Conservation (phyloP, 2,888 invertebrate species). For the Odontocolon sp. region DNA sequence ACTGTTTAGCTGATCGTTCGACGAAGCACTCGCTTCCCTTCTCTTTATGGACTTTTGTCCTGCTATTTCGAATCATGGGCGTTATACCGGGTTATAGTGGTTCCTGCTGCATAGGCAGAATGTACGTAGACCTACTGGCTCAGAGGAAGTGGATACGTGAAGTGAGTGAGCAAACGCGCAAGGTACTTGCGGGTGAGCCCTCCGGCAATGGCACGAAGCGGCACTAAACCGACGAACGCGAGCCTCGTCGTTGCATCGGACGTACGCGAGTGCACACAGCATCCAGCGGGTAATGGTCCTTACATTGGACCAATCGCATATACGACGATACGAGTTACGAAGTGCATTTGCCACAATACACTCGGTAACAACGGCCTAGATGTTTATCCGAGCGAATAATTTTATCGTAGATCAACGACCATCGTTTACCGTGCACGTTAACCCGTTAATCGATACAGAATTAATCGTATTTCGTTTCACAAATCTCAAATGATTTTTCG, state of each 20-base stretch:
- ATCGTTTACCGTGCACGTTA: too few species aligned
- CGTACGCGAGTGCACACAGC: slow-evolving; percentile 56
- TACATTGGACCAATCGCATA: slow-evolving; percentile 64
- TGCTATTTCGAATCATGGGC: slow-evolving; percentile 34
- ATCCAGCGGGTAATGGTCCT: slow-evolving; percentile 67
- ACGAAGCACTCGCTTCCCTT: slow-evolving; percentile 32
- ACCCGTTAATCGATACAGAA: too few species aligned
- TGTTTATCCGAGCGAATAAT: slow-evolving; percentile 46
- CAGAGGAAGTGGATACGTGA: slow-evolving; percentile 21
- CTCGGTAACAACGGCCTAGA: slow-evolving; percentile 20
- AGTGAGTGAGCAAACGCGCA: slow-evolving; percentile 39
- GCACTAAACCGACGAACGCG: slow-evolving; percentile 53
- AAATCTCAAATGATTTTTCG: too few species aligned
- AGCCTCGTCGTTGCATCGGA: slow-evolving; percentile 35
- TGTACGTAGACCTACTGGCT: not conserved
- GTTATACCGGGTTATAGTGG: slow-evolving; percentile 10
- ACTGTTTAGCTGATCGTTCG: slow-evolving; percentile 34
- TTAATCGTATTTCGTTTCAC: too few species aligned
- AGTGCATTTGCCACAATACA: slow-evolving; percentile 68
- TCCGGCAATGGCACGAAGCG: slow-evolving; percentile 56
- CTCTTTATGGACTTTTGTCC: slow-evolving; percentile 44
- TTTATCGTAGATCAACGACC: too few species aligned
- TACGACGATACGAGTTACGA: slow-evolving; percentile 53
- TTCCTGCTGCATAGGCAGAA: not conserved
- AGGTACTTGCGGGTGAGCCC: slow-evolving; percentile 54